These are phyloP conservation scores for Drosophila bocki DNA, from an alignment of 1,140 invertebrate species.

Conservation along the genomic window DNA sequence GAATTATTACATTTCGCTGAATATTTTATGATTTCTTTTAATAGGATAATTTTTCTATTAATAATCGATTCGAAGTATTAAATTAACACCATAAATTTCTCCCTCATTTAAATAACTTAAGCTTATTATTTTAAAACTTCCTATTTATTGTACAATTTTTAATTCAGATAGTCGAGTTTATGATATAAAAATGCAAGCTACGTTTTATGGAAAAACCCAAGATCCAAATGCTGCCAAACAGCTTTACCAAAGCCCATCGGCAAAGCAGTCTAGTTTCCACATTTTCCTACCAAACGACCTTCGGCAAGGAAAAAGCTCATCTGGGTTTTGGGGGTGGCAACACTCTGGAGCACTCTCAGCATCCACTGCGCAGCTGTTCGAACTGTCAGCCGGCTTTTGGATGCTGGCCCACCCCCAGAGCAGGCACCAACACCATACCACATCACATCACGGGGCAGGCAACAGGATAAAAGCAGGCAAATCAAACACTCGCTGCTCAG, in stretches of 20 bases:
- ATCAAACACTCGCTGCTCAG: conserved; percentile 48
- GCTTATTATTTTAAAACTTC: too few relatives aligned
- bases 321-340: not conserved
- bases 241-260: conserved; percentile 13
- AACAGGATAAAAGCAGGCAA: conserved; percentile 71
- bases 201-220: not conserved
- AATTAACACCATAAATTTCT: not conserved
- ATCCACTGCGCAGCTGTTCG: conserved; percentile 64
- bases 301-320: conserved; percentile 22
- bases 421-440: not conserved
- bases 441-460: conserved; percentile 8
- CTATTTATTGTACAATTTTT: too few relatives aligned
- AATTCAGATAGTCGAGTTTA: not conserved
- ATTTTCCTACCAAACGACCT: conserved; percentile 33
- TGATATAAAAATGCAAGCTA: not conserved
- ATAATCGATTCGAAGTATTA: not conserved
- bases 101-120: too few relatives aligned
- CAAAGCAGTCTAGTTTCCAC: conserved; percentile 11
- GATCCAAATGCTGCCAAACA: not conserved
- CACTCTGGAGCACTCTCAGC: conserved; percentile 32
- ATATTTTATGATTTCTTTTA: not conserved
- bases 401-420: conserved; percentile 41
- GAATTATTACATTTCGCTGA: too few relatives aligned
- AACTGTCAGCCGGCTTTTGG: conserved; percentile 75
- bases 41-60: not conserved